Base-by-base conservation (phyloP, 1,140 invertebrate species). In the Neodiprion virginianus region DNA sequence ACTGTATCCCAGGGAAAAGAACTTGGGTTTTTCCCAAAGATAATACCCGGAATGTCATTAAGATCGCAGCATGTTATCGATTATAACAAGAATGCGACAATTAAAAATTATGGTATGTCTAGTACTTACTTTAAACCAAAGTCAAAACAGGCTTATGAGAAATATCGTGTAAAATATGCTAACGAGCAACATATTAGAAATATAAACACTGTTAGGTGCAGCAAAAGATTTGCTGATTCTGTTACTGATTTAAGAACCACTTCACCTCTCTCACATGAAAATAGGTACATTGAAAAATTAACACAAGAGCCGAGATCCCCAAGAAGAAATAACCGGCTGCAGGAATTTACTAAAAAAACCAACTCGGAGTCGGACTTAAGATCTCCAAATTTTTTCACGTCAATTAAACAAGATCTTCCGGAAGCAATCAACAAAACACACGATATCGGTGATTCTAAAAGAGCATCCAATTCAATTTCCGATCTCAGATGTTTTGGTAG, bases 401-500 rank as follows among this genome's bases (percentile, higher is more conserved):
- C 14, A 23, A 14, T 23, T 12, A 12, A 23, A 69, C 11, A 23
- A 69, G 23, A 69, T 23, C 53, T 61, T 69, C 23, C 21, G 7
- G 67, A 23, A 47, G 40, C 17, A 11, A 23, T 23, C 12, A 69
- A 21, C 12, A 69, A 23, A 69, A 69, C 7, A 14, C 11, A 17
- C 21, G 11, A 69, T 69, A 5, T 14, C 11, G 40, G 23, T 17
- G 17, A 21, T 12, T 69, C 67, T 47, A 69, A 8, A 21, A 69
- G 21, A 69, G 40, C 40, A 69, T 69, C 67, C 21, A 17, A 47
- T 23, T 69, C 67, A 21, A 69, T 69, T 21, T 11, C 17, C 8
- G 67, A 69, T 69, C 67, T 69, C 17, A 21, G 67, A 69, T 21
- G 67, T 47, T 69, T 69, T 14, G 40, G 17, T 68, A 53, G n/a